Base-by-base conservation (phyloP, 1,140 invertebrate genomes). In the Drosophila orosa region DNA sequence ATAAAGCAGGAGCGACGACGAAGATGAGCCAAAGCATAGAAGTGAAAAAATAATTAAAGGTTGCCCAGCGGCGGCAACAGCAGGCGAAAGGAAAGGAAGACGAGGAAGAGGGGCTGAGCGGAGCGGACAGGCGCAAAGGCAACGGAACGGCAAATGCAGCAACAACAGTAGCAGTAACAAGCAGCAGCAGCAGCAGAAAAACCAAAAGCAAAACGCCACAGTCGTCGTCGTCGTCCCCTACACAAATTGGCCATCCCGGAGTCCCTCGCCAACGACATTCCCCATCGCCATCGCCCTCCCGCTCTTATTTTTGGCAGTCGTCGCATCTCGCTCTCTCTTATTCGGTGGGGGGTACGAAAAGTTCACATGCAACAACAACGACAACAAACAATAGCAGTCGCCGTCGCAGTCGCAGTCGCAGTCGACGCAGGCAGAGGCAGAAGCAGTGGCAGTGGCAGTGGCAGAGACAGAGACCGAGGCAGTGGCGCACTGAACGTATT, bases 1-100 rank as follows among this genome's bases (percentile, higher is more conserved):
- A 85, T 81, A 78, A 81, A 81, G 69, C 47, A 82, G 79, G 78
- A 82, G 74, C 74, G 59, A 78, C 74, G 59, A 74, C 62, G 74
- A 86, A 86, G 81, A 85, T 85, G 81, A 78, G 69, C 54, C 62
- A 84, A 80, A 85, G 81, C 78, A 63, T 69, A 87, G 48, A 75
- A 83, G 75, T 73, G 75, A 82, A 86, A 74, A 83, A 82, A 86
- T 82, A 87, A 87, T 86, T 82, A 87, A 86, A 84, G 66, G 80
- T 82, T 82, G 69, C 60, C 60, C 55, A 35, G 40, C 42, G 45
- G 44, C 69, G 42, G 48, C 40, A 40, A 40, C 57, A 52, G 29
- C 48, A 52, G 48, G 48, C 48, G 48, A 55, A 55, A 35, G 39
- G 61, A 56, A 52, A 50, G 31, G 61, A 17, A 40, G 61, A 17